Evolutionary conservation across 2,888 invertebrate genomes (phyloP).

Genomic region (Monopis laevigella): DNA sequence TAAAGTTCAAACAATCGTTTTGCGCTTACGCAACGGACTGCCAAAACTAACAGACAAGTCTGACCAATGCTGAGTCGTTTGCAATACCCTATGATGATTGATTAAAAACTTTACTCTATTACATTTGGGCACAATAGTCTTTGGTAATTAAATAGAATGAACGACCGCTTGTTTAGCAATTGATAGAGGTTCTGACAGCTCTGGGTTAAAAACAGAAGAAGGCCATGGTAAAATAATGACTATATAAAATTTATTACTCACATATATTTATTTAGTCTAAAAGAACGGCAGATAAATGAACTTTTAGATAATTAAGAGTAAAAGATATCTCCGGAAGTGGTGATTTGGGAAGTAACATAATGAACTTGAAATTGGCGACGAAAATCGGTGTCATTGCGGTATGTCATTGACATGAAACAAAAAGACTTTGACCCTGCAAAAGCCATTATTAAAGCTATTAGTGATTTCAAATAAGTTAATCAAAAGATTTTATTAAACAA

Average conservation of each 20-base stretch:
- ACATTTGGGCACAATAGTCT: constrained; percentile 38
- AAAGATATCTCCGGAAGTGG: too few species aligned
- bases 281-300: not conserved
- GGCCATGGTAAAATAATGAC: constrained; percentile 1
- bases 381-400: too few species aligned
- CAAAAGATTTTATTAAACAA: too few species aligned
- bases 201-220: constrained; percentile 1
- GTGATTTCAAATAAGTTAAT: too few species aligned
- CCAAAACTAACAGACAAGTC: constrained; percentile 33
- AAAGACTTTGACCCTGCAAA: not conserved
- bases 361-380: constrained; percentile 7
- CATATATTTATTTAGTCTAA: too few species aligned
- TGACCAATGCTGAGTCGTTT: constrained; percentile 23
- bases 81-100: constrained; percentile 29
- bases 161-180: constrained; percentile 11
- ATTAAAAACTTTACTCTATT: constrained; percentile 54
- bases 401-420: too few species aligned
- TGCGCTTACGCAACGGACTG: constrained; percentile 28
- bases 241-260: too few species aligned
- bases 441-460: constrained; percentile 1
- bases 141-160: constrained; percentile 33
- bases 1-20: constrained; percentile 21
- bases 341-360: constrained; percentile 3
- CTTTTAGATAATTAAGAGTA: too few species aligned
- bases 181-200: constrained; percentile 9